These are phyloP conservation scores for Apis laboriosa DNA, from an alignment of 1,140 invertebrate genomes.

Conservation along the genomic window DNA sequence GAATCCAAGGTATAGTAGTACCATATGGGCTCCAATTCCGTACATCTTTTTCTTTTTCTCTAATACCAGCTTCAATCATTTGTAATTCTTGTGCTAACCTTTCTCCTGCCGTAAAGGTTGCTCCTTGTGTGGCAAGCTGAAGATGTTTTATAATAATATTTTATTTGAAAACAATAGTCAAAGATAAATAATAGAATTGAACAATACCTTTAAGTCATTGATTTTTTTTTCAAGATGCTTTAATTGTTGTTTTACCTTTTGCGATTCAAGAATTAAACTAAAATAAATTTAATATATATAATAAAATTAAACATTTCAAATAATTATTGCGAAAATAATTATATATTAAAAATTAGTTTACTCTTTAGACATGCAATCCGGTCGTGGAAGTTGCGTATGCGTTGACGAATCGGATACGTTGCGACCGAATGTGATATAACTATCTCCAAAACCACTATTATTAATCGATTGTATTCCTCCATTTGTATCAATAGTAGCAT, in stretches of 20 bases:
- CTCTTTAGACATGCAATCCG: constrained; percentile 79
- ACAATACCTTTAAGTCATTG: constrained; percentile 84
- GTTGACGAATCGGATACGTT: constrained; percentile 72
- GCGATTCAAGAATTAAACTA: constrained; percentile 83
- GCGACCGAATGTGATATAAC: constrained; percentile 80
- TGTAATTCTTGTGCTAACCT: constrained; percentile 84
- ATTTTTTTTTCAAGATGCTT: constrained; percentile 85
- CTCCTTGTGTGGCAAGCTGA: constrained; percentile 80
- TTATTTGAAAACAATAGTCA: not conserved
- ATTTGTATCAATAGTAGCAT: constrained; percentile 71
- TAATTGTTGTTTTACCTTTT: constrained; percentile 85
- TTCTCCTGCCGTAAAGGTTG: constrained; percentile 82
- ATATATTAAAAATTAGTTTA: constrained; percentile 63
- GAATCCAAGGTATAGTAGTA: constrained; percentile 74
- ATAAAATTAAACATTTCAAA: not conserved
- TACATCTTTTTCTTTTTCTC: constrained; percentile 85
- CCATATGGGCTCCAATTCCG: constrained; percentile 80
- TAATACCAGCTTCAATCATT: constrained; percentile 85
- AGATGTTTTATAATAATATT: constrained; percentile 17
- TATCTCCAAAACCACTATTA: constrained; percentile 73
- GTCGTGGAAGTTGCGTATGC: constrained; percentile 68
- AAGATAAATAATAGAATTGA: constrained; percentile 2
- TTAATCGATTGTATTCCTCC: constrained; percentile 71
- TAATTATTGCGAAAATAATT: not conserved
- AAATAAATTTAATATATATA: constrained; percentile 46